Percentiles rank a stretch among this genome's conserved stretches.
Evolutionary conservation across 2,797 vertebrate genomes (phyloP).

Genomic region (Aldrovandia affinis): DNA sequence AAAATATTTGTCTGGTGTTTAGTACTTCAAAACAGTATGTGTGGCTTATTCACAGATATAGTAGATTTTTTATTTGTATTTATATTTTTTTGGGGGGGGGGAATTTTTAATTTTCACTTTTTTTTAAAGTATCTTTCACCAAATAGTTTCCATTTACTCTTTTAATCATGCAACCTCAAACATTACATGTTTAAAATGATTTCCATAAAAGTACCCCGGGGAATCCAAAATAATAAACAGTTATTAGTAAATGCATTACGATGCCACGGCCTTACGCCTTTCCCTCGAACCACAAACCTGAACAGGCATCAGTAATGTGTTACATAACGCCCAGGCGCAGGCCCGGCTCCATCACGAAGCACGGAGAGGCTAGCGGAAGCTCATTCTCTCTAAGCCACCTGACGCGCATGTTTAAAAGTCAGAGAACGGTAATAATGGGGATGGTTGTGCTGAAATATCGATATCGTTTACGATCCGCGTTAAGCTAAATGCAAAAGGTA

Average conservation of each 20-base stretch:
- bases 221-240: conserved; percentile 11
- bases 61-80: too few species aligned
- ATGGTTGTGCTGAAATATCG: background rate
- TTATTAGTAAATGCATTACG: conserved; percentile 20
- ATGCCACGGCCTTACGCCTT: background rate
- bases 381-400: background rate
- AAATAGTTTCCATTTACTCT: conserved; percentile 4
- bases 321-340: background rate
- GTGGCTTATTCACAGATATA: background rate
- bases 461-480: background rate
- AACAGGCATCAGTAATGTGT: background rate
- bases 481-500: background rate
- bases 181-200: conserved; percentile 23
- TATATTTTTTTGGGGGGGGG: background rate
- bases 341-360: background rate
- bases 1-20: too few species aligned
- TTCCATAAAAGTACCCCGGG: conserved; percentile 10
- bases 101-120: too few species aligned
- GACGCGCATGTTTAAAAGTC: background rate
- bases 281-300: background rate
- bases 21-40: background rate
- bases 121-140: background rate
- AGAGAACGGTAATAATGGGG: background rate
- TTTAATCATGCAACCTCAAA: conserved; percentile 17
- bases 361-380: background rate